These are phyloP conservation scores for Amphipyra berbera DNA, from an alignment of 2,888 invertebrate genomes.

Conservation along the genomic window DNA sequence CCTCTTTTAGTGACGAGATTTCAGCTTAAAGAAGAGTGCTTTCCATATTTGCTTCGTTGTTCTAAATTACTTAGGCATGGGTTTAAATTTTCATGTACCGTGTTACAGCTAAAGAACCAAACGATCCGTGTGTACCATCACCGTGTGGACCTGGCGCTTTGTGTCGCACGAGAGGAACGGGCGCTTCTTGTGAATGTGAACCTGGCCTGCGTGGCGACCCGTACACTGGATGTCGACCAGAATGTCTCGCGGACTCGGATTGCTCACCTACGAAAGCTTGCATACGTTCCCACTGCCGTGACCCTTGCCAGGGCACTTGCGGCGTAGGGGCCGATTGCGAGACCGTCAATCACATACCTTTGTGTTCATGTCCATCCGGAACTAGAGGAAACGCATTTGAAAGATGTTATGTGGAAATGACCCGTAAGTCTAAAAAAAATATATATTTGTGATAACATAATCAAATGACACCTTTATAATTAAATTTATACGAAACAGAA, in stretches of 20 bases:
- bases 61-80: conserved; percentile 17
- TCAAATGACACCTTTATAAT: background rate
- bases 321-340: conserved; percentile 95
- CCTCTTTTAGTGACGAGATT: conserved; percentile 46
- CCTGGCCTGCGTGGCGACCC: conserved; percentile 94
- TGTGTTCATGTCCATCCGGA: conserved; percentile 93
- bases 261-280: conserved; percentile 95
- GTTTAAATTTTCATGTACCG: conserved; percentile 34
- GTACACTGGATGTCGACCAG: conserved; percentile 94
- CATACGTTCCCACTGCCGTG: conserved; percentile 94
- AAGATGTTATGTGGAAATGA: conserved; percentile 86
- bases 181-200: conserved; percentile 93
- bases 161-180: conserved; percentile 92
- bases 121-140: conserved; percentile 95
- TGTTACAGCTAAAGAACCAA: conserved; percentile 82
- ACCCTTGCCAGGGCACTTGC: conserved; percentile 95
- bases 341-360: conserved; percentile 92
- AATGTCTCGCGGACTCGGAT: conserved; percentile 96
- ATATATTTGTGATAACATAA: background rate
- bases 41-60: conserved; percentile 69
- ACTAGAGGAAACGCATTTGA: conserved; percentile 92
- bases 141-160: conserved; percentile 96
- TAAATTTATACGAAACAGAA: conserved; percentile 69
- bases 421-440: conserved; percentile 68
- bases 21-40: conserved; percentile 71